Base-by-base conservation (phyloP, 2,888 invertebrate species). In the Andrena chrysosceles region DNA sequence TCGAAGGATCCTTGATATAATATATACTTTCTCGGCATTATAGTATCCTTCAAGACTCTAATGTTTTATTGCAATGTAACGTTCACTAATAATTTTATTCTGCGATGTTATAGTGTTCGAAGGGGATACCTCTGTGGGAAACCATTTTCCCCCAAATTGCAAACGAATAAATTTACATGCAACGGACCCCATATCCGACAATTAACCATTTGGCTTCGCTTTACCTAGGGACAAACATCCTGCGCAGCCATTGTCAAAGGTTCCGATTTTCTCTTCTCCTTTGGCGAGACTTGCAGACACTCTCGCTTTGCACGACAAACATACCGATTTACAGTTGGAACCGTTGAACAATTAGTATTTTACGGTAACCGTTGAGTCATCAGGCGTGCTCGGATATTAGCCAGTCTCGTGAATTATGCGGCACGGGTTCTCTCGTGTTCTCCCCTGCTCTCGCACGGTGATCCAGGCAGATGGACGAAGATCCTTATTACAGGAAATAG, bases 401-500 rank as follows among this genome's bases (percentile, higher is more conserved):
- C 23, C 20, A 26, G 4, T 4, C 59, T 23, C 6, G 71, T 63
- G 76, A 81, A 83, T 83, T 85, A 79, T 79, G 75, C 79, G 80
- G 16, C 60, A 68, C 63, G 67, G 23, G 54, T 67, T 73, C 54
- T 26, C 52, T 63, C 54, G 56, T 64, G 70, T 48, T 74, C 71
- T 56, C 64, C 68, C 73, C 0, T 3, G 67, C 42, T n/a, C 29
- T 49, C 52, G 31, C 6, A 69, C 77, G 81, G 56, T 79, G 75
- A 63, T 85, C 69, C 86, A 49, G 48, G 70, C 67, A 75, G 64
- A 84, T 60, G 80, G 59, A 83, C 75, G 85, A 74, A 71, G 89
- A 89, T 88, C 79, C 89, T 89, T 88, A 88, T 89, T 89, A 89
- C 84, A 88, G 88, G 88, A 89, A 89, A 89, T 84, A 80, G 80